phyloP scores from a whole-genome alignment of 2,888 invertebrate species.

The Drosophila yooni region DNA sequence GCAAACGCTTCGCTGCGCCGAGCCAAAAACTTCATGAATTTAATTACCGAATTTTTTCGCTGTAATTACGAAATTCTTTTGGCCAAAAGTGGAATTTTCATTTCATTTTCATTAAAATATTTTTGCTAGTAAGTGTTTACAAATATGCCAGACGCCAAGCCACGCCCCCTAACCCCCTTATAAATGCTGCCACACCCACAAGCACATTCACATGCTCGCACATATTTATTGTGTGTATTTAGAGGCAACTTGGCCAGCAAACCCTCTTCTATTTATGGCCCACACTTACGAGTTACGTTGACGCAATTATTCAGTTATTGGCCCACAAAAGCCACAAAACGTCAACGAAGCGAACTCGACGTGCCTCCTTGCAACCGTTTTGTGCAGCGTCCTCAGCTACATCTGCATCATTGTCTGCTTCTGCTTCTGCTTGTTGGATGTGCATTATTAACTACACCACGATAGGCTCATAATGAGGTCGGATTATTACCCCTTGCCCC shows the following conservation, averaged over 20 bases:
- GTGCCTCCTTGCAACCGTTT: background rate
- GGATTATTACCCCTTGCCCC: slow-evolving; percentile 43
- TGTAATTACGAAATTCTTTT: slow-evolving; percentile 80
- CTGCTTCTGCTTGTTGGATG: slow-evolving; percentile 55
- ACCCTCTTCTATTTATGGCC: slow-evolving; percentile 38
- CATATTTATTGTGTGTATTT: background rate
- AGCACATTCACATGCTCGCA: slow-evolving; percentile 3
- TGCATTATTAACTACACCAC: slow-evolving; percentile 79
- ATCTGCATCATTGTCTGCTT: background rate
- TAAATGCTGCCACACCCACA: background rate
- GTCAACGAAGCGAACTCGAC: slow-evolving; percentile 40
- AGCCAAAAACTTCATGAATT: slow-evolving; percentile 78
- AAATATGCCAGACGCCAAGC: slow-evolving; percentile 61
- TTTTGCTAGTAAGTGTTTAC: slow-evolving; percentile 74
- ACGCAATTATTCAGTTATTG: slow-evolving; percentile 77
- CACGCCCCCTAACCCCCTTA: background rate
- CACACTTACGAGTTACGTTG: slow-evolving; percentile 27
- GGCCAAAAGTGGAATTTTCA: slow-evolving; percentile 77
- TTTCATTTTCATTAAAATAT: slow-evolving; percentile 78
- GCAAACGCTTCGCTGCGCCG: slow-evolving; percentile 57
- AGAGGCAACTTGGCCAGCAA: slow-evolving; percentile 13
- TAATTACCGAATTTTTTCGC: slow-evolving; percentile 78
- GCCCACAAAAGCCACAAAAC: slow-evolving; percentile 69
- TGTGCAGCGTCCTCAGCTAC: slow-evolving; percentile 36
- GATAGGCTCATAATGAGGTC: slow-evolving; percentile 76